Percentiles rank a stretch among this genome's conserved stretches.
phyloP scores from a whole-genome alignment of 2,113 vertebrate genomes.

The Atrichornis clamosus region DNA sequence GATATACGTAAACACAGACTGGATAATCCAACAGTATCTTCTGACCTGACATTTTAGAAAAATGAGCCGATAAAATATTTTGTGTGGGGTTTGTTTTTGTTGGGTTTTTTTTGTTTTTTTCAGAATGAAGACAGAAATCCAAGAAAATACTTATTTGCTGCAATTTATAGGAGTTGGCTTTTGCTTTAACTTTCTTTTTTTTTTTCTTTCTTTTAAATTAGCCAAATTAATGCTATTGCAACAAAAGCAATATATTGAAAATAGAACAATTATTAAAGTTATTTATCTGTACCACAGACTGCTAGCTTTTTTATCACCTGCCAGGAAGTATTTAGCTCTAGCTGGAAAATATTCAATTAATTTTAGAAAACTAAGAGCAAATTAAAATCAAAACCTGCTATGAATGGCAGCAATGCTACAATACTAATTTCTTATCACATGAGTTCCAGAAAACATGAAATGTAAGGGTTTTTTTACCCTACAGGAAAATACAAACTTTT shows the following conservation, averaged over 20 bases:
- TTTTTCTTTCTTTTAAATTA: not conserved
- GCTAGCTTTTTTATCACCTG: not conserved
- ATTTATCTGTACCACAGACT: not conserved
- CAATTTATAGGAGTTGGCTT: rapidly evolving
- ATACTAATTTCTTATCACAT: not conserved
- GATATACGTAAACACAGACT: not conserved
- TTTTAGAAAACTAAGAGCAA: not conserved
- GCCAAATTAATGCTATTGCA: not conserved
- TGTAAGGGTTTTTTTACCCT: rapidly evolving
- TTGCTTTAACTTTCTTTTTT: not conserved
- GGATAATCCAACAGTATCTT: not conserved
- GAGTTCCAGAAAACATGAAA: not conserved
- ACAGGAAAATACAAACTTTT: not conserved
- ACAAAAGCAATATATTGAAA: not conserved
- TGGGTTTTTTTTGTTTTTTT: not conserved
- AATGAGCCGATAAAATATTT: not conserved
- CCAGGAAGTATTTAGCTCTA: not conserved
- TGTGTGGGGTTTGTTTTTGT: rapidly evolving
- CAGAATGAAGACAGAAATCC: not conserved
- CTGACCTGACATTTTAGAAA: not conserved
- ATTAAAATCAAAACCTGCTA: not conserved
- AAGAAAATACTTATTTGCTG: not conserved
- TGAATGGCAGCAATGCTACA: not conserved
- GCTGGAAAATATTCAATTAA: not conserved
- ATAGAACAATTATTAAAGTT: not conserved